Base-by-base conservation (phyloP, 2,797 vertebrate species). In the Muscicapa striata region DNA sequence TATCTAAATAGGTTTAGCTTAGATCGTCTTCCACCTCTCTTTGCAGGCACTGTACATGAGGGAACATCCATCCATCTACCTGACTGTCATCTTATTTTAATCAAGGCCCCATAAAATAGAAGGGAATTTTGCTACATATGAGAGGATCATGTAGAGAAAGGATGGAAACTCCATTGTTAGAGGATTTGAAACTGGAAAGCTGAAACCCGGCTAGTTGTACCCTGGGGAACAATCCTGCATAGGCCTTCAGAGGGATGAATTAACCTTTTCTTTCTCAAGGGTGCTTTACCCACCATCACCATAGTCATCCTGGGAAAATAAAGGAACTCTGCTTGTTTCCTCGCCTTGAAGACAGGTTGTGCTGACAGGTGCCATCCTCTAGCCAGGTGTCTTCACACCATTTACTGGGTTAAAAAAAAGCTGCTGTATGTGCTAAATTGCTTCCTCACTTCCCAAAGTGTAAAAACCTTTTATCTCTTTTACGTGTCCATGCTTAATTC, bases 351-450 rank as follows among this genome's bases (percentile, higher is more conserved):
- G 96, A 93, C 90, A 52, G 85, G 93, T 93, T 84, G 92, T 92
- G 89, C 77, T 86, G 54, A 77, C 96, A 96, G 84, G 81, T 94
- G 82, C 87, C 93, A 93, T 97, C 95, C 95, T 97, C 93, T 92
- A 95, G 94, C 95, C 93, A 96, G 94, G 96, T 98, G 97, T 95
- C 93, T 96, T 98, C 96, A 91, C 95, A 97, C 95, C 94, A 69
- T 97, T 96, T 97, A 90, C 95, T 95, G 92, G 93, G 96, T 96
- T 97, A 87, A 85, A 94, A 86, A 86, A 96, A 93, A 96, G 84
- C 74, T 95, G 73, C 94, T 97, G 84, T 96, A 27, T 54, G 95
- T 95, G 95, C 86, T 97, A 98, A 97, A 96, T 95, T 96, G 93
- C 89, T 96, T 95, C 91, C 63, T 97, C 92, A 94, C 87, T 72